Percentiles rank a stretch among this genome's conserved stretches.
These are phyloP conservation scores for Bolborhynchus lineola DNA, from an alignment of 2,113 vertebrate species.

Conservation along the genomic window DNA sequence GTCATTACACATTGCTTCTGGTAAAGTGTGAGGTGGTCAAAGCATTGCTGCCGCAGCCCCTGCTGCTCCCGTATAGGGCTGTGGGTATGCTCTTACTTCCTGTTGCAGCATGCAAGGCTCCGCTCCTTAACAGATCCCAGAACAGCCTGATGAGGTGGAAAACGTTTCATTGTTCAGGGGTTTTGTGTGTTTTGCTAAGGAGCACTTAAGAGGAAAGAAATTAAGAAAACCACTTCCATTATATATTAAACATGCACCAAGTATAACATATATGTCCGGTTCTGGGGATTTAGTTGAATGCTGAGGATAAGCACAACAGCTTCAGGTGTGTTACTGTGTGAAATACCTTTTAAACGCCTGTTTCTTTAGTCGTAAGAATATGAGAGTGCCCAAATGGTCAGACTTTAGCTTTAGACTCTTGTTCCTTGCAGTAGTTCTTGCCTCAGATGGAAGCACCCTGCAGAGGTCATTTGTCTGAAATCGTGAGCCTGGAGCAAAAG, in stretches of 20 bases:
- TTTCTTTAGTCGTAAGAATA: background rate
- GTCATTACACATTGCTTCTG: background rate
- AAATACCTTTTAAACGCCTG: background rate
- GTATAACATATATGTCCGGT: accelerated
- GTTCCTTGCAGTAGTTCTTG: background rate
- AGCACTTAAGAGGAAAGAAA: accelerated
- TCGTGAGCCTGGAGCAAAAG: background rate
- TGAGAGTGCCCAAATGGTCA: background rate
- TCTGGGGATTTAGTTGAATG: background rate
- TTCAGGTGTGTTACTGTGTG: background rate
- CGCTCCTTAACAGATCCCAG: background rate
- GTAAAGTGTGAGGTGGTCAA: background rate
- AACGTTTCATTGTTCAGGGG: background rate
- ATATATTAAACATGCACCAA: accelerated
- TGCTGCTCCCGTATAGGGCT: background rate
- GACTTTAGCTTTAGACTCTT: background rate
- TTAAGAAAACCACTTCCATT: background rate
- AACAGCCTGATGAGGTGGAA: background rate
- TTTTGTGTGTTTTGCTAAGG: background rate
- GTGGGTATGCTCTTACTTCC: background rate
- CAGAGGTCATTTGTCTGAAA: background rate
- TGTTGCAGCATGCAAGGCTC: background rate
- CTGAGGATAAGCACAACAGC: background rate
- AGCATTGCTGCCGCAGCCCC: background rate
- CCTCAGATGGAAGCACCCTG: accelerated